phyloP scores from a whole-genome alignment of 2,113 vertebrate genomes.

The Trematocara variabile region DNA sequence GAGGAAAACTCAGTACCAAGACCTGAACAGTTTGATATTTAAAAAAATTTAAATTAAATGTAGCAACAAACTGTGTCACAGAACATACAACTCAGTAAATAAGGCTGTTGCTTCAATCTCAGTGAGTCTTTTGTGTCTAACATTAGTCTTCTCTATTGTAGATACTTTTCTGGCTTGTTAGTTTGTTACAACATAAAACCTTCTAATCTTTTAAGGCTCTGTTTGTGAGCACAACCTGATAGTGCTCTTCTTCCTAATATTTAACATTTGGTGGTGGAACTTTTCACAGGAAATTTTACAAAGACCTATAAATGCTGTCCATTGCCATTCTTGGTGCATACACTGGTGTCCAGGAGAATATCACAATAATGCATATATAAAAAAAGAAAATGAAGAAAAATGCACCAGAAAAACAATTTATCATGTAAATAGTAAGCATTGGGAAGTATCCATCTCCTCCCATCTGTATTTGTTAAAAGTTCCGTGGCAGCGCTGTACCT shows the following conservation, averaged over 20 bases:
- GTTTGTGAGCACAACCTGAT: not conserved
- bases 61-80: not conserved
- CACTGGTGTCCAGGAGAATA: not conserved
- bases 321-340: not conserved
- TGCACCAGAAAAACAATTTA: slow-evolving; percentile 35
- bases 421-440: slow-evolving; percentile 40
- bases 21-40: not conserved
- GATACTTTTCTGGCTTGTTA: slow-evolving; percentile 2
- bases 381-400: slow-evolving; percentile 41
- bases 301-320: not conserved
- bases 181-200: not conserved
- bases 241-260: not conserved
- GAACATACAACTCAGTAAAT: not conserved
- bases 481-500: slow-evolving; percentile 27
- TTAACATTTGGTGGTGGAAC: not conserved
- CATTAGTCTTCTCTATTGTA: not conserved
- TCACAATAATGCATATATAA: not conserved
- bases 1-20: not conserved
- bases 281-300: not conserved
- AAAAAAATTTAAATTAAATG: rapidly evolving
- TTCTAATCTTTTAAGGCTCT: not conserved
- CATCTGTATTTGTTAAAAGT: slow-evolving; percentile 60
- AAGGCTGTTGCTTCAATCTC: not conserved
- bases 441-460: slow-evolving; percentile 56
- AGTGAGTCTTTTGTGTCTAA: not conserved